Base-by-base conservation (phyloP, 2,888 invertebrate genomes). In the Acleris sparsana region DNA sequence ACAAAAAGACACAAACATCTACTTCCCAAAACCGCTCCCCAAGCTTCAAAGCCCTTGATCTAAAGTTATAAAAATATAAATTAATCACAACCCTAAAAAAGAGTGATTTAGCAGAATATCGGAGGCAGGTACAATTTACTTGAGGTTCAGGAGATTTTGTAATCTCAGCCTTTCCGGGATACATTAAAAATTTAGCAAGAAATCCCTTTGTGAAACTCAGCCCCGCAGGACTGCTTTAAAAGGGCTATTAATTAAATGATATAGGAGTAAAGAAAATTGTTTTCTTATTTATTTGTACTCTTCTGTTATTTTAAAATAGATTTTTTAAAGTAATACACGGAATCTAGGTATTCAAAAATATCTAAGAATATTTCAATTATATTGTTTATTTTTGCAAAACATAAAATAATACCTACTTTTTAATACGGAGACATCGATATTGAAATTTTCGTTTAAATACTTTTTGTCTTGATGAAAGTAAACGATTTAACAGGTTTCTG, bases 181-280 rank as follows among this genome's bases (percentile, higher is more conserved):
- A 65, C 64, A 65, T 65, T 60, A 65, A 64, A 64, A 64, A 64
- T 55, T 64, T 46, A 55, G 44, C 53, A 17, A 55, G 49, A 64
- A 64, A 60, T 51, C 60, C 60, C 64, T 64, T 64, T 64, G 53
- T 55, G 59, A 55, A 44, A 29, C 49, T n/a, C 43, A 29, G 48
- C 43, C 22, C 7, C 16, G n/a, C 5, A 13, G 18, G 53, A 59
- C 43, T 53, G 53, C 17, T 39, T 59, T 64, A 53, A 59, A 63
- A 53, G 22, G 18, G 60, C 60, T 49, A 59, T 60, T 64, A 60
- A 60, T 60, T 60, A 64, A 60, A 65, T 53, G 55, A 18, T 60
- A 56, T 51, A 49, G 25, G 29, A 53, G 16, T 25, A 25, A 53
- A 60, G 29, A 18, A 51, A 60, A 55, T 49, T 44, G 20, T 6